phyloP scores from a whole-genome alignment of 2,113 vertebrate species.

The Campylomormyrus tamandua region DNA sequence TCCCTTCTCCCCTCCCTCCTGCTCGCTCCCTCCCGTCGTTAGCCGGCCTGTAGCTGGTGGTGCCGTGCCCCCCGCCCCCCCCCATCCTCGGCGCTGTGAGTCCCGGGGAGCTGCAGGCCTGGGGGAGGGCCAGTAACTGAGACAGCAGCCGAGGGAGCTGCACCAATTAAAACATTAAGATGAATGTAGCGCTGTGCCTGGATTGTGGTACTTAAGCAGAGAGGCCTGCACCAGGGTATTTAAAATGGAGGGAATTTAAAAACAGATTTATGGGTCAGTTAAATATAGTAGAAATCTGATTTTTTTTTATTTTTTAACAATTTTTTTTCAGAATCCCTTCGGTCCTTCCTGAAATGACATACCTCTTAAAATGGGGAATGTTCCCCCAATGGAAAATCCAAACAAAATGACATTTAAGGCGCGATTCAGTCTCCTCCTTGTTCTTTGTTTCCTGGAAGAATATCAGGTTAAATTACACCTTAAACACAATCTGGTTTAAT shows the following conservation, averaged over 20 bases:
- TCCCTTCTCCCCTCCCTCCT: conserved; percentile 59
- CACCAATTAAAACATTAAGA: conserved; percentile 73
- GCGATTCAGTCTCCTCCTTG: conserved; percentile 58
- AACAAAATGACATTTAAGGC: conserved; percentile 67
- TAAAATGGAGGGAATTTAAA: conserved; percentile 72
- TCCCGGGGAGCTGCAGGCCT: conserved; percentile 58
- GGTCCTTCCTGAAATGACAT: conserved; percentile 70
- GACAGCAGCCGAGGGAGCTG: conserved; percentile 68
- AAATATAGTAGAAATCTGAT: conserved; percentile 75
- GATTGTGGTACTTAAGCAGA: conserved; percentile 72
- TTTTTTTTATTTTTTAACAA: conserved; percentile 51
- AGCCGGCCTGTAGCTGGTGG: conserved; percentile 63
- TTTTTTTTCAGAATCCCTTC: conserved; percentile 55
- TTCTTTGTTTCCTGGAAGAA: conserved; percentile 56
- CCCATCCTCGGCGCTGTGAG: conserved; percentile 44
- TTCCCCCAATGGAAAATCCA: conserved; percentile 59
- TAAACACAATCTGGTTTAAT: conserved; percentile 70
- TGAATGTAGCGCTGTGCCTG: conserved; percentile 68
- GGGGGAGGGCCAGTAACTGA: conserved; percentile 63
- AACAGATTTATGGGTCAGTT: conserved; percentile 81
- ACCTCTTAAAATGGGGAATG: conserved; percentile 63
- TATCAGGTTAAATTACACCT: conserved; percentile 45
- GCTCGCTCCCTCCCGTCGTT: conserved; percentile 62
- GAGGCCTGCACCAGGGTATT: conserved; percentile 62
- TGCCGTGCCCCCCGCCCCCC: conserved; percentile 42